Base-by-base conservation (phyloP, 2,888 invertebrate species). In the Cheilosia soror region DNA sequence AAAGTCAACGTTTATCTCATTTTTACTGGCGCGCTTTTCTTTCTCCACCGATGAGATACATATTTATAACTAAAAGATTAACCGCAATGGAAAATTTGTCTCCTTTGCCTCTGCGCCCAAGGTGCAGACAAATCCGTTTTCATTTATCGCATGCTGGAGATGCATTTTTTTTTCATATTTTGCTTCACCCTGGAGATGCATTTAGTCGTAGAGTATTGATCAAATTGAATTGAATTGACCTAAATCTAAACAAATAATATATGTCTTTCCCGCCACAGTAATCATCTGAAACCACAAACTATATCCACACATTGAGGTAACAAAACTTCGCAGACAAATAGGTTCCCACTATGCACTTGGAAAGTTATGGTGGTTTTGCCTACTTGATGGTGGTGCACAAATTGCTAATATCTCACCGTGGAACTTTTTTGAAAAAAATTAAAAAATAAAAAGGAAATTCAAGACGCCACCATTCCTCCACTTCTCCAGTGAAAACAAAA, bases 1-100 rank as follows among this genome's bases (percentile, higher is more conserved):
- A 85, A 85, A 62, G 85, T 85, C 81, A 80, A 60, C 80, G 29
- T 80, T 72, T 62, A 71, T 71, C 77, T 72, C 72, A 79, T 72
- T 66, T 72, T 37, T 72, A 51, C 60, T 25, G 11, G 33, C 25
- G 44, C 55, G 47, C 66, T 76, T 72, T 72, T 80, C 85, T 77
- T 49, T 77, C 71, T 76, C 49, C 55, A 53, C 37, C 29, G 49
- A 69, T 55, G 57, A 69, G 79, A 84, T 84, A 75, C 69, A 66
- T n/a, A n/a, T 72, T 80, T 66, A 66, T 47, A 44, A 6, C 53
- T 55, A 53, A 49, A 27, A 62, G 55, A 57, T 51, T 42, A 83
- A 84, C 83, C 79, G 47, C 83, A 84, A 57, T 31, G 29, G 44
- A 33, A 63, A 63, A 63, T 25, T 5, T 51, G 11, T 20, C 4